phyloP scores from a whole-genome alignment of 1,140 invertebrate genomes.

The Aphaenogaster floridana region DNA sequence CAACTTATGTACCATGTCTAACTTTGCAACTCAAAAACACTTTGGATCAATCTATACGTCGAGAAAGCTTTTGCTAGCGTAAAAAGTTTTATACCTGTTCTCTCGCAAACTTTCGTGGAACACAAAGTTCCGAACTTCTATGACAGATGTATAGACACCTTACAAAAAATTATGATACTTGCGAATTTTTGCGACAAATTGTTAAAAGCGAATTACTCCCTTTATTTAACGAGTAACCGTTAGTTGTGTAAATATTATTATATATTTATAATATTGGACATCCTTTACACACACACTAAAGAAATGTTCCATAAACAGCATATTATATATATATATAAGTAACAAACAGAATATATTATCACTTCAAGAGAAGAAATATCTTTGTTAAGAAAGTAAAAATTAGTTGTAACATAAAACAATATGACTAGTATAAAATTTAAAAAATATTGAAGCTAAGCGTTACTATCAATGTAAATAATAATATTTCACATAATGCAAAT shows the following conservation, averaged over 20 bases:
- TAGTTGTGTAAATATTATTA: neutral
- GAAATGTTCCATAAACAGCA: neutral
- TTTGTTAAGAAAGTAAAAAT: neutral
- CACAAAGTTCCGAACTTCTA: constrained; percentile 24
- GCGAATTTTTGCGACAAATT: neutral
- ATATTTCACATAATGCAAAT: neutral
- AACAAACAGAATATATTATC: neutral
- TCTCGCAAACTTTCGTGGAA: constrained; percentile 10
- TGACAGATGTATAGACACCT: neutral
- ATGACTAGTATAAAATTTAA: neutral
- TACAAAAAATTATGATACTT: neutral
- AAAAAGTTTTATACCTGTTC: constrained; percentile 13
- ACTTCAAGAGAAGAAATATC: neutral
- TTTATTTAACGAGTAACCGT: neutral
- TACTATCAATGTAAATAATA: neutral
- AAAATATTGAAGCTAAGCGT: neutral
- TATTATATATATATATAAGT: neutral
- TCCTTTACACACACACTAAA: neutral
- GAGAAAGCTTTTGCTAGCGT: neutral
- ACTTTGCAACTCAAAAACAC: neutral
- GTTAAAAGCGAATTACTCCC: neutral
- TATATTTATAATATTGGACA: neutral
- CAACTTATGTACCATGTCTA: neutral
- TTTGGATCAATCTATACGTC: neutral
- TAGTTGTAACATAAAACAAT: neutral